Evolutionary conservation across 1,140 invertebrate species (phyloP), one percentile per base, ranked within the genome.

Genomic region (Meloidogyne floridensis): DNA sequence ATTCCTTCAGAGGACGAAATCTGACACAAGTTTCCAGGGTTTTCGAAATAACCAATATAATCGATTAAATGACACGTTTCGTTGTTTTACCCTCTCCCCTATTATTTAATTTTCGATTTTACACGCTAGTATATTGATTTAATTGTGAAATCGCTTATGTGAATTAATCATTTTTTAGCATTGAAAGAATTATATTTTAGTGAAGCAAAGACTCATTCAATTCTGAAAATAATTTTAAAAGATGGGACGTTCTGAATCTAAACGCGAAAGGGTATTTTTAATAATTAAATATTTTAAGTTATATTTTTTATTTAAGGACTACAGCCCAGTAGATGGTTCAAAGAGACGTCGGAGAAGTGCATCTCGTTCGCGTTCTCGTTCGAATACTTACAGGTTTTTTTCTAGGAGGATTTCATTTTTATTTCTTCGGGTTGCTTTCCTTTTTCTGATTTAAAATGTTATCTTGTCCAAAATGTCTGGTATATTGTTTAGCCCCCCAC

Each of bases 301-400:
- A 15, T 32, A 13, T 0, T 70, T 70, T 3, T 47, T 70, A n/a
- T 42, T 79, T 79, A 65, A 79, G 77, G 77, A 79, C 11, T 51
- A 43, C 4, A 79, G 77, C 51, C 77, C 77, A 51, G 18, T n/a
- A n/a, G 77, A 18, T 2, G 59, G 51, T 11, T 20, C 53, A 18
- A 56, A 72, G n/a, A 69, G 72, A 51, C 69, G 72, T 32, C 69
- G 72, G 11, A 54, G 77, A 13, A 79, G 65, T 79, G 42, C 11
- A 8, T 71, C 53, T 8, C 77, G 65, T 43, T 42, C 65, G 9
- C 77, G 77, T 79, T 79, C 77, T 20, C 77, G 77, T n/a, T 79
- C 77, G 18, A 20, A 79, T 20, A 79, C 77, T 51, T 79, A 79
- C 65, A 79, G 77, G 77, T 79, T 71, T 5, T 20, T 74, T 8